phyloP scores from a whole-genome alignment of 2,888 invertebrate species.

The Chrysina gloriosa region DNA sequence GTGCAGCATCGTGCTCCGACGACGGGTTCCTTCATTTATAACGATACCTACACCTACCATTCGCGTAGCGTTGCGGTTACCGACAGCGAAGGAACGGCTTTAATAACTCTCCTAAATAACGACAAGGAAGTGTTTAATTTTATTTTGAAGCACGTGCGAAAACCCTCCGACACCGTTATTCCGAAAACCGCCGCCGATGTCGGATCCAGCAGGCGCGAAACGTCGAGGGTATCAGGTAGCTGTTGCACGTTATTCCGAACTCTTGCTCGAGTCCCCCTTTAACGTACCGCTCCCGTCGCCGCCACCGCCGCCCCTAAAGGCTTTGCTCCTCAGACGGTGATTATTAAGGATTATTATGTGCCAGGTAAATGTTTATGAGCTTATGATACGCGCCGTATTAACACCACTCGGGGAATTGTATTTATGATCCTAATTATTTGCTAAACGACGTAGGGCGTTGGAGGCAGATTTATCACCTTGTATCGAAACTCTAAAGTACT shows the following conservation, averaged over 20 bases:
- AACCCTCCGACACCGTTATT: conserved; percentile 12
- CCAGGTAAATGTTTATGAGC: conserved; percentile 30
- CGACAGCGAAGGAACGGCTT: not conserved
- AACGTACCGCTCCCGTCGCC: not conserved
- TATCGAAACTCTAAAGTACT: no score
- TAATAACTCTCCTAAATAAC: conserved; percentile 52
- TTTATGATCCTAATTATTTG: conserved; percentile 27
- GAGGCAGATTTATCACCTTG: no score
- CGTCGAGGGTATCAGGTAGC: conserved; percentile 5
- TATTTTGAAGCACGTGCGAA: conserved; percentile 34
- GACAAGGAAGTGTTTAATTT: conserved; percentile 42
- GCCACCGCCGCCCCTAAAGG: not conserved
- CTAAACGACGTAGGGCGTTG: not conserved
- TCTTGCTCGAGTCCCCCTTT: not conserved
- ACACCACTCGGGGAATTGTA: conserved; percentile 5
- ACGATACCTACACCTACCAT: not conserved
- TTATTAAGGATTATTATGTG: conserved; percentile 26
- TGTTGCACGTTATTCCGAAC: not conserved
- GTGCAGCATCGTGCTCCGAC: no score
- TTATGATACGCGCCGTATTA: conserved; percentile 27
- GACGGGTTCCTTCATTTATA: no score
- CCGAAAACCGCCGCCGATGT: conserved; percentile 12
- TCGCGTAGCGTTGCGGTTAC: not conserved
- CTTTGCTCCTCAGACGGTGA: conserved; percentile 3
- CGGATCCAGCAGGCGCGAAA: not conserved